These are phyloP conservation scores for Pteropus alecto DNA, from an alignment of 2,113 vertebrate species.

Conservation along the genomic window DNA sequence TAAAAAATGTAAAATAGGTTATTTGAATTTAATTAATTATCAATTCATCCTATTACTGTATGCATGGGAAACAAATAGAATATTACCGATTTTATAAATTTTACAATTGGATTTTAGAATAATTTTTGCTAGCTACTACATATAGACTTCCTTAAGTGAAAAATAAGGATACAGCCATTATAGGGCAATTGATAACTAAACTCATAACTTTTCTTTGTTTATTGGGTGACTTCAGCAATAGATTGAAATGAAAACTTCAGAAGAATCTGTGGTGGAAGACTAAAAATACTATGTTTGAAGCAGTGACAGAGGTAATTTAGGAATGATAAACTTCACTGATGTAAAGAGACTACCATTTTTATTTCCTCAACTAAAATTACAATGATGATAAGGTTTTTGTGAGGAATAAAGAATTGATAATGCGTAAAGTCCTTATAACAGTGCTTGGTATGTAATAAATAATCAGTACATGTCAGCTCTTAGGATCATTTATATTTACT, in stretches of 20 bases:
- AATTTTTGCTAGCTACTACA: not conserved
- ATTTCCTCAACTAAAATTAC: not conserved
- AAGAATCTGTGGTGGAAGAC: not conserved
- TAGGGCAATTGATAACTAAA: not conserved
- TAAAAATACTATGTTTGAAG: not conserved
- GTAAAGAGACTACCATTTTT: not conserved
- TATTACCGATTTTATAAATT: not conserved
- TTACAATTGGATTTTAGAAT: conserved; percentile 24
- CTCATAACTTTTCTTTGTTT: not conserved
- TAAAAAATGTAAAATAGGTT: not conserved
- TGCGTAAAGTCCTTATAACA: not conserved
- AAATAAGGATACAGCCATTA: not conserved
- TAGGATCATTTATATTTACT: not conserved
- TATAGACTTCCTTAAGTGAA: not conserved
- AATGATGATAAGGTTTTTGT: not conserved
- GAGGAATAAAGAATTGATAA: not conserved
- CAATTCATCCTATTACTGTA: not conserved
- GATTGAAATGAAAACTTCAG: not conserved
- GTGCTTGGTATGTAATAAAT: not conserved
- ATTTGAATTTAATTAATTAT: not conserved
- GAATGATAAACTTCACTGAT: not conserved
- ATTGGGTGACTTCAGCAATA: not conserved
- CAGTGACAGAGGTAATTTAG: not conserved
- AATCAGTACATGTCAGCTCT: not conserved
- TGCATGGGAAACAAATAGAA: not conserved